Evolutionary conservation across 2,888 invertebrate species (phyloP).

Genomic region (Heliconius hortense): DNA sequence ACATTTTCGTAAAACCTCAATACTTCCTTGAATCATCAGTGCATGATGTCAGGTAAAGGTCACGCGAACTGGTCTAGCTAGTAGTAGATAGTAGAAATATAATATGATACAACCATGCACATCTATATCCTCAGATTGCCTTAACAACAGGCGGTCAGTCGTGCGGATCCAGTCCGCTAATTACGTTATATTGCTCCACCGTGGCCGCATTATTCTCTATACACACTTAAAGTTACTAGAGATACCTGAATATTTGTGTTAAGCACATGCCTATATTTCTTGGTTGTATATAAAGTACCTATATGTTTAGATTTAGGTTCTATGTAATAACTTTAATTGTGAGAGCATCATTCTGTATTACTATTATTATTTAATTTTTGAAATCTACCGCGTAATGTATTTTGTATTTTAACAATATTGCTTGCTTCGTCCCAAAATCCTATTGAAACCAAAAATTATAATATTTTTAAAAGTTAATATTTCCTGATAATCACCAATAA

Average conservation of each 20-base stretch:
- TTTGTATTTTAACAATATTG: not conserved
- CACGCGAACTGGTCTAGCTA: slow-evolving; percentile 21
- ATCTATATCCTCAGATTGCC: slow-evolving; percentile 35
- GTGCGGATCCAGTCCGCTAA: slow-evolving; percentile 47
- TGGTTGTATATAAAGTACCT: not conserved
- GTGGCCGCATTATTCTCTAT: slow-evolving; percentile 46
- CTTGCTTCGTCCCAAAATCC: not conserved
- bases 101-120: slow-evolving; percentile 22
- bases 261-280: not conserved
- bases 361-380: not conserved
- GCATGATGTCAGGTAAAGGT: slow-evolving; percentile 29
- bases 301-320: not conserved
- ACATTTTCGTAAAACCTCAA: slow-evolving; percentile 7
- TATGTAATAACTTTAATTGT: not conserved
- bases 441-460: not conserved
- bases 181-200: slow-evolving; percentile 47
- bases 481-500: no score
- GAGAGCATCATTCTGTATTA: not conserved
- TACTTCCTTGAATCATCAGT: slow-evolving; percentile 7
- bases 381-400: not conserved
- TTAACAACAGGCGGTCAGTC: slow-evolving; percentile 47
- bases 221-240: slow-evolving; percentile 28
- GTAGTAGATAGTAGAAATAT: slow-evolving; percentile 27
- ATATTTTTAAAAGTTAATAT: not conserved
- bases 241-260: slow-evolving; percentile 15